Percentiles rank a stretch among this genome's conserved stretches.
These are phyloP conservation scores for Neocloeon triangulifer DNA, from an alignment of 1,140 invertebrate genomes.

Conservation along the genomic window DNA sequence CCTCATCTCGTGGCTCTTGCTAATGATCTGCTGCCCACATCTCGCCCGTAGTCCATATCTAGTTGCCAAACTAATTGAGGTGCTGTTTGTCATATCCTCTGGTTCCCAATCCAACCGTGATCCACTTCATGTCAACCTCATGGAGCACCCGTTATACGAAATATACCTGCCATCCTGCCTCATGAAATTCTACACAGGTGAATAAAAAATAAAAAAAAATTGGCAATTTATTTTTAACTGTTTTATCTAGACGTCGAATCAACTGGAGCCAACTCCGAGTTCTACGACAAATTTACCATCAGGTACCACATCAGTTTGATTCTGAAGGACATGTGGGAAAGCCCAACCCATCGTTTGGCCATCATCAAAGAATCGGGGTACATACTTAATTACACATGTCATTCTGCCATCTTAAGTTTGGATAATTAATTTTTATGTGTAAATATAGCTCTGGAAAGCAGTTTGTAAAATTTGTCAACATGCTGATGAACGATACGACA, in stretches of 20 bases:
- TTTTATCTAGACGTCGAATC: conserved; percentile 63
- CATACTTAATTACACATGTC: conserved; percentile 1
- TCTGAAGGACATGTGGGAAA: conserved; percentile 70
- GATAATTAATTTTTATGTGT: no score
- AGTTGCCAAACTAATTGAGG: conserved; percentile 84
- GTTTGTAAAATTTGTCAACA: conserved; percentile 96
- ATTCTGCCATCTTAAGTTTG: no score
- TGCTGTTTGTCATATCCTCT: conserved; percentile 80
- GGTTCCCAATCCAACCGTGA: conserved; percentile 38
- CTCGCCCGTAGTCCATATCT: conserved; percentile 91
- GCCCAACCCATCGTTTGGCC: conserved; percentile 36
- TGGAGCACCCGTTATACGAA: conserved; percentile 70
- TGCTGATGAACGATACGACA: conserved; percentile 98
- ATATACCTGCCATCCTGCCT: conserved; percentile 61
- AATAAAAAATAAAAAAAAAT: conserved; percentile 1
- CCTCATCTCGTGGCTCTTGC: conserved; percentile 68
- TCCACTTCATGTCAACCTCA: conserved; percentile 34
- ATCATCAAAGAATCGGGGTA: conserved; percentile 56
- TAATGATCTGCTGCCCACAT: conserved; percentile 70
- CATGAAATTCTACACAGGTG: conserved; percentile 90
- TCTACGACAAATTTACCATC: conserved; percentile 98
- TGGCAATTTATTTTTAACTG: background rate
- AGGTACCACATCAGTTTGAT: conserved; percentile 94
- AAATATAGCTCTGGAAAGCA: conserved; percentile 48
- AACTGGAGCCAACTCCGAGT: conserved; percentile 89